Base-by-base conservation (phyloP, 2,797 vertebrate species). In the Fistularia tabacaria region DNA sequence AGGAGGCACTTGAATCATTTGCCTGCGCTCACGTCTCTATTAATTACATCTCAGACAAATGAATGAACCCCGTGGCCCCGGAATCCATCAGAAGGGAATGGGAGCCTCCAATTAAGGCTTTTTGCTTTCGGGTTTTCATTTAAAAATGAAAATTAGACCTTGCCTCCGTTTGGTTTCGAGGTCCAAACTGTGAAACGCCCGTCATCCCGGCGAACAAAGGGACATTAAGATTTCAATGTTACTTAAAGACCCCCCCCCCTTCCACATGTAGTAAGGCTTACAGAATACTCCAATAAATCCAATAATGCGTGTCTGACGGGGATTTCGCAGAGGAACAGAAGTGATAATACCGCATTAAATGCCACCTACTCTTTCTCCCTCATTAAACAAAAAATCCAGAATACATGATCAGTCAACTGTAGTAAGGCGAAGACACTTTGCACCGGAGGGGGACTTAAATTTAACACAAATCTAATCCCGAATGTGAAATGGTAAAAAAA, bases 1-100 rank as follows among this genome's bases (percentile, higher is more conserved):
- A 79, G 66, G 62, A 67, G 67, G 70, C 64, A 60, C 54, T 68
- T 57, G 38, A 43, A 49, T 64, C 56, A 56, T 59, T 56, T 6
- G 10, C 42, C 51, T 46, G 7, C 25, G 25, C 25, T 25, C 25
- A 25, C 25, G 25, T 25, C 25, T 25, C 25, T 25, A 25, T 25
- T 25, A 25, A 25, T 25, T 25, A 25, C 25, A 25, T 5, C 25
- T 25, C 25, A 25, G 25, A 25, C 25, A 25, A 25, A 25, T 25
- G 25, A 25, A 25, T 25, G 25, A 25, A 25, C 25, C 25, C 25
- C 25, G 25, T 5, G 25, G 25, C 25, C 25, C 25, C 25, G 2
- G 25, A 25, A 25, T 25, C 25, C 1, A 52, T 43, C 8, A 14
- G 38, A 46, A 66, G 48, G 8, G 45, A 55, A 14, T 41, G 14